Percentiles rank a stretch among this genome's conserved stretches.
Conservation (phyloP, 2,113 vertebrate genomes). For the Leiothrix lutea region DNA sequence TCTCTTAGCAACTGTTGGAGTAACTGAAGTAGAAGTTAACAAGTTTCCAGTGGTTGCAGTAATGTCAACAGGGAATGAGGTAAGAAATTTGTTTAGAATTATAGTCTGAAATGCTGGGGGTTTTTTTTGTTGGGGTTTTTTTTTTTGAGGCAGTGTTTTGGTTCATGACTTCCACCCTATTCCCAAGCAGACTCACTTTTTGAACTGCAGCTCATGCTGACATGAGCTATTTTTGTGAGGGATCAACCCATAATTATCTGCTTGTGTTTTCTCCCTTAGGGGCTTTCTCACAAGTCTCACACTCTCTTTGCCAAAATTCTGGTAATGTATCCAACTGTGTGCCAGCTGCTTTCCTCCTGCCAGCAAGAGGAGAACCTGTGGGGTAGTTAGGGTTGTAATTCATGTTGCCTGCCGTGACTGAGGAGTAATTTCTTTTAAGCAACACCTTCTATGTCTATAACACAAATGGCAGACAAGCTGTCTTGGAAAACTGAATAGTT, state of each 20-base stretch:
- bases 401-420: neutral
- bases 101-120: neutral
- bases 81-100: constrained; percentile 62
- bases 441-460: neutral
- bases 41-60: constrained; percentile 98
- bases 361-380: neutral
- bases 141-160: neutral
- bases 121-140: too few species aligned
- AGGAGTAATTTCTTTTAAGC: neutral
- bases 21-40: constrained; percentile 98
- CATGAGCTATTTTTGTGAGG: neutral
- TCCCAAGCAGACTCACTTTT: neutral
- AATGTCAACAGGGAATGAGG: constrained; percentile 99
- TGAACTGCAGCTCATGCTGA: neutral
- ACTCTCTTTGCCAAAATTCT: neutral
- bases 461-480: neutral
- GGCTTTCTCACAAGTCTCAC: neutral
- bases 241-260: neutral
- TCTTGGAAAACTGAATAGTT: neutral
- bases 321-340: neutral
- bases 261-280: neutral
- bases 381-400: neutral
- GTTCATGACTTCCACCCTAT: neutral
- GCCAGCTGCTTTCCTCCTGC: neutral
- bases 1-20: constrained; percentile 95